Evolutionary conservation across 92 coral and sea anemone genomes (phyloP).

Genomic region (Muricea muricata): DNA sequence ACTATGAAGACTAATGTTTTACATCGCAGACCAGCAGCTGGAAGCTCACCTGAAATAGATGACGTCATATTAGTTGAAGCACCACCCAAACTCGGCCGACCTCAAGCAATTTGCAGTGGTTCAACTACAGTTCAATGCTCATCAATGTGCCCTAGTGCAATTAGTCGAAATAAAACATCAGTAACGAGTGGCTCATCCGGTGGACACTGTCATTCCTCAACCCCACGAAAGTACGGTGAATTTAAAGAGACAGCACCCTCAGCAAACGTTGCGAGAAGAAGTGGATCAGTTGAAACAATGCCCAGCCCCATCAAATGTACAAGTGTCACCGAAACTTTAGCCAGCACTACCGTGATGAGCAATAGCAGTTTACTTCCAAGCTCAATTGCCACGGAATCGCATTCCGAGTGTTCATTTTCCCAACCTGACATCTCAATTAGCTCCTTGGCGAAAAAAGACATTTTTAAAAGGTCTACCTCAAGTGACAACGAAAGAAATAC

Average conservation of each 20-base stretch:
- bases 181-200: not conserved
- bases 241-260: not conserved
- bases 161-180: not conserved
- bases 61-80: not conserved
- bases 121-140: not conserved
- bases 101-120: not conserved
- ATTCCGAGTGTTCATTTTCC: not conserved
- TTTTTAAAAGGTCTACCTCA: not conserved
- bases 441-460: not conserved
- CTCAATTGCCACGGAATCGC: not conserved
- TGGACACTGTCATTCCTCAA: not conserved
- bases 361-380: not conserved
- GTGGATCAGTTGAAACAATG: not conserved
- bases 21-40: too few relatives aligned
- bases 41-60: not conserved
- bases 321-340: not conserved
- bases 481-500: not conserved
- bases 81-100: not conserved
- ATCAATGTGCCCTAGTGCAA: not conserved
- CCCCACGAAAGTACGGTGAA: not conserved
- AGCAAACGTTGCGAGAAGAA: not conserved
- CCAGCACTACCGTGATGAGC: not conserved
- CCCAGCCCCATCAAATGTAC: not conserved
- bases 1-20: not conserved
- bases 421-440: not conserved